Conservation (phyloP, 64 coral and sea anemone species). For the Platygyra sinensis region DNA sequence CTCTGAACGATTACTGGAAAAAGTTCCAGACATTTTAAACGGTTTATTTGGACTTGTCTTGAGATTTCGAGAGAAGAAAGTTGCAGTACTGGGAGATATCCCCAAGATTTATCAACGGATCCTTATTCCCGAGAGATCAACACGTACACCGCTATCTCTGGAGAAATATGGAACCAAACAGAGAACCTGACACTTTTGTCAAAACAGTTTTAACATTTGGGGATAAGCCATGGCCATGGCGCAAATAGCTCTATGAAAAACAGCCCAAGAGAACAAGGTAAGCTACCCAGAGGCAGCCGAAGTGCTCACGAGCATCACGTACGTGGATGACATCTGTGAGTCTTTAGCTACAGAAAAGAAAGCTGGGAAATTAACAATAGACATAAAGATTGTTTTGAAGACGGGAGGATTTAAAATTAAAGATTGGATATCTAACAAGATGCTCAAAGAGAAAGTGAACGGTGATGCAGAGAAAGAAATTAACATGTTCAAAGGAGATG, state of each 20-base stretch:
- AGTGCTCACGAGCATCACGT: not conserved
- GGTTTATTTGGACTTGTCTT: constrained; percentile 50
- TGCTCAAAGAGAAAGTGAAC: too few relatives aligned
- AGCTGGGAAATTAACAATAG: not conserved
- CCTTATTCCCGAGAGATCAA: not conserved
- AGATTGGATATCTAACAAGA: too few relatives aligned
- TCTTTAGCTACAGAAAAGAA: not conserved
- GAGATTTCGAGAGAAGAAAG: constrained; percentile 19
- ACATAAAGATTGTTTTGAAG: too few relatives aligned
- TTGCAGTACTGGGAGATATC: constrained; percentile 8
- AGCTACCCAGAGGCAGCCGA: constrained; percentile 5
- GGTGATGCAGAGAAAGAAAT: too few relatives aligned
- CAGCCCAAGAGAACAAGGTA: not conserved
- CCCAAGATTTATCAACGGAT: constrained; percentile 34
- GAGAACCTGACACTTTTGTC: not conserved
- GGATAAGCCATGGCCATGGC: constrained; percentile 5
- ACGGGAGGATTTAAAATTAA: too few relatives aligned
- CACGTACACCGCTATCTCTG: too few relatives aligned
- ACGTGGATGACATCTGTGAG: constrained; percentile 18
- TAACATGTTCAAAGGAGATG: too few relatives aligned
- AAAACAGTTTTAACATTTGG: not conserved
- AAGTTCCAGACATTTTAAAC: constrained; percentile 45
- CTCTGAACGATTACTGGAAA: constrained; percentile 42
- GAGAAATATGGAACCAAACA: too few relatives aligned
- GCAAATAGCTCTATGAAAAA: not conserved